Evolutionary conservation across 2,888 invertebrate species (phyloP).

Genomic region (Petrolisthes manimaculis): DNA sequence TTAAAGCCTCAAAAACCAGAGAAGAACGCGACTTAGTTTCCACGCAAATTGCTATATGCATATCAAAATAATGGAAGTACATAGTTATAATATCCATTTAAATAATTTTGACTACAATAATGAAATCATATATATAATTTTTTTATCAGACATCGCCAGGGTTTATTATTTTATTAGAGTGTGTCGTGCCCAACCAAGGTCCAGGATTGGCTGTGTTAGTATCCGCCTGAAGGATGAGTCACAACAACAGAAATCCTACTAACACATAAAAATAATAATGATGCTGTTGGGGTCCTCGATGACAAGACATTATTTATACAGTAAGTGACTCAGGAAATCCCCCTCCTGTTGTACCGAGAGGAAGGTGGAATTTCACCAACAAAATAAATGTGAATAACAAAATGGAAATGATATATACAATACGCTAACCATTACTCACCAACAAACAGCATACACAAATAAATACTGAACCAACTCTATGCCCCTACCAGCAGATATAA

Average conservation of each 20-base stretch:
- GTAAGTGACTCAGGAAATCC: slow-evolving; percentile 29
- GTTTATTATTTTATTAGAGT: no score
- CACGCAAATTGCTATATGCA: no score
- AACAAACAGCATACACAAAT: slow-evolving; percentile 49
- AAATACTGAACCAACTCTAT: slow-evolving; percentile 57
- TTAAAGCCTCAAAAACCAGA: no score
- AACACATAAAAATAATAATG: slow-evolving; percentile 33
- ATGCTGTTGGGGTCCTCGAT: not conserved
- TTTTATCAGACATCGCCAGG: no score
- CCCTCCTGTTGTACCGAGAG: not conserved
- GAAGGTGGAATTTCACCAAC: slow-evolving; percentile 21
- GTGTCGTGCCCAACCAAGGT: slow-evolving; percentile 18
- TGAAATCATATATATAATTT: no score
- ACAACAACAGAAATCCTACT: not conserved
- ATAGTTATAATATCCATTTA: no score
- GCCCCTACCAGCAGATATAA: slow-evolving; percentile 49
- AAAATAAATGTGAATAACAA: slow-evolving; percentile 16
- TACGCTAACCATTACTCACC: slow-evolving; percentile 50
- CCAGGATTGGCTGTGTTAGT: slow-evolving; percentile 38
- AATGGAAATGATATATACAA: slow-evolving; percentile 25
- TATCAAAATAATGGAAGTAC: no score
- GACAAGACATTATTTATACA: not conserved
- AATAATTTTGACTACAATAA: no score
- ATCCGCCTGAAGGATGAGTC: slow-evolving; percentile 27
- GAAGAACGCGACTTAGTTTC: no score